Evolutionary conservation across 2,113 vertebrate genomes (phyloP).

Genomic region (Lophura nycthemera): DNA sequence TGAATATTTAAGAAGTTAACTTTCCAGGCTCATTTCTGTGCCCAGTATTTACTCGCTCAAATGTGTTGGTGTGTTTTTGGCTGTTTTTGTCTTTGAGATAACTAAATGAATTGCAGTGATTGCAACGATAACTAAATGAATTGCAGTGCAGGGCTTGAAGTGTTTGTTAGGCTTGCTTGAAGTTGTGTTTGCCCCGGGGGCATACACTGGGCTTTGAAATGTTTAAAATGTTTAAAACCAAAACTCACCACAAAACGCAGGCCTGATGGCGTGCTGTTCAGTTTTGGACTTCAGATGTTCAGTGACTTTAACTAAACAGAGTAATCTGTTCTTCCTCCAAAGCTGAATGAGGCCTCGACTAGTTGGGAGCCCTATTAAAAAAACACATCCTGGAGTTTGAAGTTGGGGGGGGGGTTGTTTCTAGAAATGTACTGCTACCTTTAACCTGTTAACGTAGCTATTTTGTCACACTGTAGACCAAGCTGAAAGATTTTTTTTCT

Average conservation of each 20-base stretch:
- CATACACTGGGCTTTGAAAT: accelerated
- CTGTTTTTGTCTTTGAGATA: neutral
- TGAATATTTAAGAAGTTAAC: neutral
- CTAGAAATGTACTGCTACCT: neutral
- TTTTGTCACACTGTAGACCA: neutral
- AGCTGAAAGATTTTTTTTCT: neutral
- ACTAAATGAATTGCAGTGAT: neutral
- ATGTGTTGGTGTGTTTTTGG: neutral
- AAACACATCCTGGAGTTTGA: neutral
- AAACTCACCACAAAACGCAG: neutral
- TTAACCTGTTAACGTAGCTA: neutral
- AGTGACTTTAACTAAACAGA: neutral
- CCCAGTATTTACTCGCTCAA: neutral
- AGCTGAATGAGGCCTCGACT: neutral
- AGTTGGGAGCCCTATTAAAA: neutral
- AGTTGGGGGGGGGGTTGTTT: neutral
- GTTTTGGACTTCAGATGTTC: neutral
- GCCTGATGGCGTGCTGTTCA: neutral
- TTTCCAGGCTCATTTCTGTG: neutral
- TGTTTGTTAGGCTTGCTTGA: neutral
- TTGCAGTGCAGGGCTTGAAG: neutral
- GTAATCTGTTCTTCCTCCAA: neutral
- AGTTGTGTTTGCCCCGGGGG: neutral
- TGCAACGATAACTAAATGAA: neutral
- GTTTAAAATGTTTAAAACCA: neutral